Evolutionary conservation across 2,797 vertebrate genomes (phyloP).

Genomic region (Naso thynnoides): DNA sequence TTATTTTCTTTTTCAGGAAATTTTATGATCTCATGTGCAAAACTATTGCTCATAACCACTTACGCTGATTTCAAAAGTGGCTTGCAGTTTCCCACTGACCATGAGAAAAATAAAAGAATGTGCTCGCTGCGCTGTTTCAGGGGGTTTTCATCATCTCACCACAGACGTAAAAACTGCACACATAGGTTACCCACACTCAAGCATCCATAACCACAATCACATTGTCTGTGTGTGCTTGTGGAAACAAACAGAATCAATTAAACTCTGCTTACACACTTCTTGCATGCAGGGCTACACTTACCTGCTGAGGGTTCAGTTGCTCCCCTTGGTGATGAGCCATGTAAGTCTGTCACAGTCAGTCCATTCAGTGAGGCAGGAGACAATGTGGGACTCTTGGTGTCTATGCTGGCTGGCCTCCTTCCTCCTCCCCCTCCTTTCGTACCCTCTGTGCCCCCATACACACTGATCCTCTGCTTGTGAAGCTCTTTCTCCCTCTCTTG

Average conservation of each 20-base stretch:
- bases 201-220: constrained; percentile 8
- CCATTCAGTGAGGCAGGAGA: constrained; percentile 48
- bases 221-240: constrained; percentile 20
- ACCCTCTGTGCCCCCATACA: constrained; percentile 79
- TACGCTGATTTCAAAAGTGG: constrained; percentile 33
- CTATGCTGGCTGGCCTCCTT: constrained; percentile 14
- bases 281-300: constrained; percentile 49
- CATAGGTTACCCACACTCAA: constrained; percentile 14
- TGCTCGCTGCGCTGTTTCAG: constrained; percentile 51
- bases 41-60: constrained; percentile 53
- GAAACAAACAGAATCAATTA: constrained; percentile 3
- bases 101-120: constrained; percentile 55
- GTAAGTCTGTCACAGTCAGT: constrained; percentile 31
- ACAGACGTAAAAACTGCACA: constrained; percentile 23
- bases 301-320: constrained; percentile 59
- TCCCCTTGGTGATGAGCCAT: constrained; percentile 29
- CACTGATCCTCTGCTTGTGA: constrained; percentile 81
- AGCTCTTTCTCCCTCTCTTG: constrained; percentile 88
- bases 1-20: constrained; percentile 38
- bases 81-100: constrained; percentile 54
- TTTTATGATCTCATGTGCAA: constrained; percentile 24
- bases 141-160: constrained; percentile 59
- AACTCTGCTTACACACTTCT: constrained; percentile 7
- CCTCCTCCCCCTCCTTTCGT: constrained; percentile 20
- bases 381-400: constrained; percentile 20